Percentiles rank a stretch among this genome's conserved stretches.
Evolutionary conservation across 30 jellyfish, hydroid and myxozoan species (phyloP).

Genomic region (Pseudorhiza aurosa): DNA sequence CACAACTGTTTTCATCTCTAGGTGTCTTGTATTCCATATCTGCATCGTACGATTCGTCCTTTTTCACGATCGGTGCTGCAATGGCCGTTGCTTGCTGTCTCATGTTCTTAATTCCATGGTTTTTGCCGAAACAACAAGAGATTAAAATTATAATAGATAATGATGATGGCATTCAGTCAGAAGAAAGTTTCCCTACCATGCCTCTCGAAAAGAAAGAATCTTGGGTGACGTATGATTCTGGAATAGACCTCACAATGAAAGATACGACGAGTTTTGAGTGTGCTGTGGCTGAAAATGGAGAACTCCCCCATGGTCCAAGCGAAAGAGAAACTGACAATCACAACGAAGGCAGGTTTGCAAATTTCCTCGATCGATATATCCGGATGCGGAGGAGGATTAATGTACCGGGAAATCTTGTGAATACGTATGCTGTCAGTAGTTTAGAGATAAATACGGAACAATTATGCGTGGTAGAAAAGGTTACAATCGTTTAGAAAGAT

Average conservation of each 20-base stretch:
- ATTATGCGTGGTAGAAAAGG: conserved; percentile 51
- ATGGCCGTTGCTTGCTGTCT: conserved; percentile 51
- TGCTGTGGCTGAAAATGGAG: conserved; percentile 25
- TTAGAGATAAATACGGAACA: conserved; percentile 48
- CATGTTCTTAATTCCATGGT: conserved; percentile 76
- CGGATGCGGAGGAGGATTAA: conserved; percentile 38
- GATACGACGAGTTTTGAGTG: conserved; percentile 30
- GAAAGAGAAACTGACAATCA: conserved; percentile 3
- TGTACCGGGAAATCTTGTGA: conserved; percentile 45
- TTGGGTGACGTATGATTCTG: conserved; percentile 58
- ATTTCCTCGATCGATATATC: conserved; percentile 31
- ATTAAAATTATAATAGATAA: background rate
- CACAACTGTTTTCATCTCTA: conserved; percentile 16
- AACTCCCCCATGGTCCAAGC: background rate
- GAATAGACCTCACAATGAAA: conserved; percentile 57
- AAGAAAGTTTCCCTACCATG: background rate
- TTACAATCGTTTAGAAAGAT: conserved; percentile 38
- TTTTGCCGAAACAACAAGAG: conserved; percentile 18
- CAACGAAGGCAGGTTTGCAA: background rate
- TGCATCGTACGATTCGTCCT: conserved; percentile 62
- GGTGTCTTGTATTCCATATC: conserved; percentile 70
- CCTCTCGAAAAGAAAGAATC: conserved; percentile 49
- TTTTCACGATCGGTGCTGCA: conserved; percentile 63
- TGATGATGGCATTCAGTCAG: background rate
- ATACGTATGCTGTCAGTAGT: conserved; percentile 60